Base-by-base conservation (phyloP, 2,797 vertebrate species). In the Sebastolobus altivelis region DNA sequence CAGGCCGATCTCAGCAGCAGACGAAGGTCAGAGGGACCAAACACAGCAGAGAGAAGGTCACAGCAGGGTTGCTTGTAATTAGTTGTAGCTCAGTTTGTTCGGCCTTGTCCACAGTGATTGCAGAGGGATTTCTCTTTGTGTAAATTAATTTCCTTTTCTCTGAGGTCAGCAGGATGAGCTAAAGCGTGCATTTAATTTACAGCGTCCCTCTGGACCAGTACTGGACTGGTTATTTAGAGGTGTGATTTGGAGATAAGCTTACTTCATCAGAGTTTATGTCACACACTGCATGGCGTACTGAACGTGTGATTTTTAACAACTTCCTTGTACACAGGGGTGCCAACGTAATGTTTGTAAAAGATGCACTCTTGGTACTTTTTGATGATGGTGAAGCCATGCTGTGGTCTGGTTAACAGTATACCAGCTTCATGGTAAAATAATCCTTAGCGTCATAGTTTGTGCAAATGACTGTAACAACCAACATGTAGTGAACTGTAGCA, bases 41-140 rank as follows among this genome's bases (percentile, higher is more conserved):
- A 62, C 52, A 35, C 29, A 13, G 9, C 29, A 60, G 0, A 11
- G n/a, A 65, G 63, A 73, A 74, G 74, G 61, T 80, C 46, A 65
- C 54, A 65, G 22, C 70, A 72, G 54, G 27, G 56, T 35, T 63
- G 18, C 18, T 49, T 63, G 65, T 83, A 79, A 86, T 88, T 72
- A 74, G 61, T 20, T 70, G 27, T 56, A 29, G 18, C 67, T 75
- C 54, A n/a, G 38, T 80, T 49, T 82, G 79, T 81, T 80, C 27
- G 31, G 40, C 74, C 78, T 83, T 81, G 67, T 85, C 7, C 16
- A 6, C 18, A 62, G 25, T 59, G 33, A 62, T 60, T 75, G 56
- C 79, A 72, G 43, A 35, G 40, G 27, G 76, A 89, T 70, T 87
- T 75, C 2, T 80, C 49, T 80, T 52, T 70, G 60, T 79, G 71